Conservation (phyloP, 2,888 invertebrate species). For the Tachina fera region DNA sequence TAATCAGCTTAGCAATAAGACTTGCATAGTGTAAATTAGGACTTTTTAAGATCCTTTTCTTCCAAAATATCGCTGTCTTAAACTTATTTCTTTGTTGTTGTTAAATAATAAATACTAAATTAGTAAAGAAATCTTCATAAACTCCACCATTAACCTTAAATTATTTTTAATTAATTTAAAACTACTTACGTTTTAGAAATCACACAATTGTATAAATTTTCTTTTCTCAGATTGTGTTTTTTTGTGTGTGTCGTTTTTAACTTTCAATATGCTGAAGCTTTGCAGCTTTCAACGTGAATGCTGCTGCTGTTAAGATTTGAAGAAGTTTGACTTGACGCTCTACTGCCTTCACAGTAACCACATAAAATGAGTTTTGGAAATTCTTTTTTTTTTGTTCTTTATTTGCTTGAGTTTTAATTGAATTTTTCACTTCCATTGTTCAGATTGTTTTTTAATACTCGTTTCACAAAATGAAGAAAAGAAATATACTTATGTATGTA, state of each 20-base stretch:
- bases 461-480: conserved; percentile 24
- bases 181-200: neutral
- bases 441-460: conserved; percentile 55
- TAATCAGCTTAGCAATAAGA: no score
- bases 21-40: no score
- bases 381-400: conserved; percentile 19
- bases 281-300: conserved; percentile 13
- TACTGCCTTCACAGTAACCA: conserved; percentile 51
- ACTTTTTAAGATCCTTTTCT: no score
- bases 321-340: conserved; percentile 62
- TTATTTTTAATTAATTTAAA: neutral
- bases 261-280: conserved; percentile 33
- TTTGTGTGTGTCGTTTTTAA: neutral
- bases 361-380: conserved; percentile 47
- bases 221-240: neutral
- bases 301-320: conserved; percentile 50
- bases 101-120: no score
- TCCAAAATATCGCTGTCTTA: no score
- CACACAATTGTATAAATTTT: conserved; percentile 4
- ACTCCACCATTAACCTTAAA: no score
- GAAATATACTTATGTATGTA: neutral
- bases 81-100: no score
- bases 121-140: no score
- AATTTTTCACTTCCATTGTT: conserved; percentile 66
- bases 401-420: conserved; percentile 63